phyloP scores from a whole-genome alignment of 1,140 invertebrate genomes.

The Asbolus verrucosus region DNA sequence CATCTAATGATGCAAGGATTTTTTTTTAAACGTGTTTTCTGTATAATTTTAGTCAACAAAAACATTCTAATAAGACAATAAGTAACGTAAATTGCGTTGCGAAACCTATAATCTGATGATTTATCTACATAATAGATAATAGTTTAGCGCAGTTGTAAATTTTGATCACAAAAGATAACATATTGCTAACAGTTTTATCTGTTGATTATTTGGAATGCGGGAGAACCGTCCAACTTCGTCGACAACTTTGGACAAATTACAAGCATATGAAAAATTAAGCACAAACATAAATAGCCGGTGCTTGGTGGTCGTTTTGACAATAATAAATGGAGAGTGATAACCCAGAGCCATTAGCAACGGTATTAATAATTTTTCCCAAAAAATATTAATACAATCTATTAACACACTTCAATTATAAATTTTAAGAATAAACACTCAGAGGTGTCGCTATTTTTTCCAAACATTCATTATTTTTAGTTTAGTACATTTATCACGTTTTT shows the following conservation, averaged over 20 bases:
- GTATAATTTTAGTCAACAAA: not conserved
- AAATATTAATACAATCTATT: not conserved
- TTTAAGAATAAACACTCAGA: constrained; percentile 13
- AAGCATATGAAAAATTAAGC: not conserved
- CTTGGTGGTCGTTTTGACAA: not conserved
- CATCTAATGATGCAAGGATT: not conserved
- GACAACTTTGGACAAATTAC: no score
- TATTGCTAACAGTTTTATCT: no score
- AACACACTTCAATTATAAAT: not conserved
- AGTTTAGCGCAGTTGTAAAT: no score
- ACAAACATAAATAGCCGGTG: not conserved
- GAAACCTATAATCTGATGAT: no score
- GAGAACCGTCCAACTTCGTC: no score
- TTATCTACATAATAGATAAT: no score
- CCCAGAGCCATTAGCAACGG: no score
- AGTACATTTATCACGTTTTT: constrained; percentile 7
- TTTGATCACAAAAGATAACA: no score
- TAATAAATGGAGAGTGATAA: not conserved
- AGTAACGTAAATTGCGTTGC: no score
- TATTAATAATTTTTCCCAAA: no score
- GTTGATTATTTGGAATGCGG: no score
- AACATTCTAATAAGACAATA: no score
- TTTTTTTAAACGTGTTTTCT: not conserved
- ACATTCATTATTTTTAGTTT: constrained; percentile 13
- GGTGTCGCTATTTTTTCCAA: not conserved